Evolutionary conservation across 2,113 vertebrate species (phyloP).

Genomic region (Bothrops jararaca): DNA sequence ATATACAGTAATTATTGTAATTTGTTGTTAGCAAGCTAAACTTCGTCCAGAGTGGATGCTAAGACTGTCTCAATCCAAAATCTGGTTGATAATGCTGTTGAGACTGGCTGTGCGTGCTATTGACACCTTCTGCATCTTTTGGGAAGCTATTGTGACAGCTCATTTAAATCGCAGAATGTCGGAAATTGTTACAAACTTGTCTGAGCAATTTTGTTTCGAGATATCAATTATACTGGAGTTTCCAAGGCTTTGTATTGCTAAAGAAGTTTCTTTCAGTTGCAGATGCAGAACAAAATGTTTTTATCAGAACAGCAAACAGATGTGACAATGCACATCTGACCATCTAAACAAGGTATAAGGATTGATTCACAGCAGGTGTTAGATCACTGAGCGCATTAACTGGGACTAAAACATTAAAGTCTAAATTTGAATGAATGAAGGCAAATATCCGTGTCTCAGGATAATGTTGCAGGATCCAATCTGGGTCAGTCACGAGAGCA

Average conservation of each 20-base stretch:
- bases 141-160: not conserved
- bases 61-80: not conserved
- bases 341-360: constrained; percentile 45
- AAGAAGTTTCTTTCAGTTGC: not conserved
- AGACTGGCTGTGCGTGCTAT: not conserved
- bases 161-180: not conserved
- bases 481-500: not conserved
- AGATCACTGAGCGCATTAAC: not conserved
- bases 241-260: not conserved
- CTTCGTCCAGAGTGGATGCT: not conserved
- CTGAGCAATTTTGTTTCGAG: not conserved
- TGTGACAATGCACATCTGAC: not conserved
- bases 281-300: too few relatives aligned
- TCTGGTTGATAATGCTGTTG: not conserved
- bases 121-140: not conserved
- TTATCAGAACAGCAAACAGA: not conserved
- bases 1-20: not conserved
- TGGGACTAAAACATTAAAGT: not conserved
- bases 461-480: not conserved
- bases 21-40: not conserved
- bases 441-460: not conserved
- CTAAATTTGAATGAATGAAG: not conserved
- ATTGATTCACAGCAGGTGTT: constrained; percentile 35
- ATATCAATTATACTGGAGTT: not conserved
- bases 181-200: not conserved